Conservation (phyloP, 2,797 vertebrate genomes). For the Chrosomus eos region DNA sequence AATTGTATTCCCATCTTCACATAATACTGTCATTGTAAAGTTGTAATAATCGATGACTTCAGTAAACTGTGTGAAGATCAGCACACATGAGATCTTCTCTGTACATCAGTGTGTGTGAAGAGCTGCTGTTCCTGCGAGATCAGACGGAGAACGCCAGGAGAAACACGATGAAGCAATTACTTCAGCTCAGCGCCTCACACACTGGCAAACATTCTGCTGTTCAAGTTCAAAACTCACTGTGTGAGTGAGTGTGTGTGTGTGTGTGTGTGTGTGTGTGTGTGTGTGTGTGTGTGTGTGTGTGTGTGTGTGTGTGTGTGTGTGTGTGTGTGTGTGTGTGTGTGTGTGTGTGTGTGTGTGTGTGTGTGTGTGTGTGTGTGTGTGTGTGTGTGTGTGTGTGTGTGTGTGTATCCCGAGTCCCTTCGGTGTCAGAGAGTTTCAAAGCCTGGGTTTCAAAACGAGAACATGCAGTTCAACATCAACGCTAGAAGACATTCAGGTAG, state of each 20-base stretch:
- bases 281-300: too few relatives aligned
- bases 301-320: too few relatives aligned
- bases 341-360: too few relatives aligned
- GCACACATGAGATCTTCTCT: background rate
- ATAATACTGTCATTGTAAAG: background rate
- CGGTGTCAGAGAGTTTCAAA: too few relatives aligned
- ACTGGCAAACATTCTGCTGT: background rate
- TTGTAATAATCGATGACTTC: background rate
- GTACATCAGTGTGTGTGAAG: background rate
- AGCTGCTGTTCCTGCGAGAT: background rate
- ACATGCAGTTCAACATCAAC: too few relatives aligned
- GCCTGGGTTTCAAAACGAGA: too few relatives aligned
- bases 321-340: too few relatives aligned
- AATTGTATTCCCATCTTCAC: background rate
- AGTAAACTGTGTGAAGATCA: background rate
- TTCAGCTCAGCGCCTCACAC: constrained; percentile 1
- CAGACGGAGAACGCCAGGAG: background rate
- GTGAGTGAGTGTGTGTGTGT: background rate
- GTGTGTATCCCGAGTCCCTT: too few relatives aligned
- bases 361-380: too few relatives aligned
- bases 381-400: too few relatives aligned
- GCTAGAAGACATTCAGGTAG: too few relatives aligned
- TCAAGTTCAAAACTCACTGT: background rate
- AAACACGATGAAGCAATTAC: constrained; percentile 42
- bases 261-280: too few relatives aligned